Base-by-base conservation (phyloP, 2,797 vertebrate genomes). In the Tiaroga cobitis region DNA sequence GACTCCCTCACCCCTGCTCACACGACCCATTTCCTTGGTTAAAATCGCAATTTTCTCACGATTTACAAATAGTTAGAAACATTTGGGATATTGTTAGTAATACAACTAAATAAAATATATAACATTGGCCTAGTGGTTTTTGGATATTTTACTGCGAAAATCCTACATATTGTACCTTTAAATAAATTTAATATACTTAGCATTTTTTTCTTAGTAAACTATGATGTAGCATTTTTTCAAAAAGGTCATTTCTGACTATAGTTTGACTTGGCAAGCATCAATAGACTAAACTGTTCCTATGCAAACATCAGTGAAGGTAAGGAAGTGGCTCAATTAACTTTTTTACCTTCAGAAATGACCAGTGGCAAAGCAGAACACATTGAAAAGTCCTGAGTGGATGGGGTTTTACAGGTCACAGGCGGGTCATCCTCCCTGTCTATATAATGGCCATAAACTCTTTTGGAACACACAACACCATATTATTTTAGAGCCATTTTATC, bases 401-500 rank as follows among this genome's bases (percentile, higher is more conserved):
- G 3, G 19, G 26, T 86, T 82, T 65, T 51, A 56, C 72, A 69
- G 82, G 80, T 73, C 74, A 78, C 29, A 74, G 51, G 29, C n/a
- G 26, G 69, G 49, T 49, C 65, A 59, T 41, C 32, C 59, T 41
- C 11, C 72, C 7, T n/a, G 61, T 37, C 69, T 59, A n/a, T 69
- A 37, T 18, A 65, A 61, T 10, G 7, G 39, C 24, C 56, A 39
- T 83, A 37, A 78, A 67, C 46, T 39, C 63, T 73, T 76, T 81
- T 41, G 37, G 34, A 75, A 46, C 34, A 29, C 65, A 72, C 41
- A 63, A 75, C 41, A 80, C 51, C 74, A 87, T 87, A 56, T 87
- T 84, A 81, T 69, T 89, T 84, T 83, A 81, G 67, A 59, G 49
- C 19, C 41, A 18, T 76, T 78, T 67, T 56, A 24, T 83, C 29